Base-by-base conservation (phyloP, 2,113 vertebrate species). In the Pangasianodon hypophthalmus region DNA sequence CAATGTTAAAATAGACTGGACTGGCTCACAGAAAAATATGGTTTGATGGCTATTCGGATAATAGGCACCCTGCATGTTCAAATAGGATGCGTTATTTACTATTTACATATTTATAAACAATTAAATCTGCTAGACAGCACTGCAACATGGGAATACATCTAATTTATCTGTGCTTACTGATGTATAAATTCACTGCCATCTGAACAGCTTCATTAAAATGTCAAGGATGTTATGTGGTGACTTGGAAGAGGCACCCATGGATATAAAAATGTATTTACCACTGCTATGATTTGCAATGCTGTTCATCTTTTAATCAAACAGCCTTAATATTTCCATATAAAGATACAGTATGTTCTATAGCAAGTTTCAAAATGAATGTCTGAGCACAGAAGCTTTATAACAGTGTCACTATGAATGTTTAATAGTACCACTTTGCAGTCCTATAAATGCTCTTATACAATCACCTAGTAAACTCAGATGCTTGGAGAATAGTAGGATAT, bases 181-280 rank as follows among this genome's bases (percentile, higher is more conserved):
- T 90, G 88, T 88, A 85, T 83, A 86, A 91, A 90, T 90, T 88
- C 87, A 69, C 67, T 80, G 84, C 83, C 88, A 81, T 89, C 84
- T 88, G 84, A 92, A 91, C 75, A 85, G 87, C 87, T 90, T 91
- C 87, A 88, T 92, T 91, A 88, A 92, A 92, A 90, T 91, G 90
- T 92, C 91, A 89, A 29, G 69, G 58, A 84, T 90, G 67, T 85
- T 89, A 86, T 88, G 80, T 88, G 85, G 81, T 85, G 69, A 90
- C 89, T 87, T 87, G 56, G 83, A 90, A 84, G 86, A 52, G 80
- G 24, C 48, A 84, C 60, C 79, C 69, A 87, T 86, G 62, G 54
- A 81, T 58, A 21, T 82, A 83, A 50, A 50, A 85, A 64, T 90
- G 54, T 8, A 48, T 86, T 88, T 80, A 86, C 81, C 83, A 52